Conservation (phyloP, 2,113 vertebrate genomes). For the Anoura caudifer region DNA sequence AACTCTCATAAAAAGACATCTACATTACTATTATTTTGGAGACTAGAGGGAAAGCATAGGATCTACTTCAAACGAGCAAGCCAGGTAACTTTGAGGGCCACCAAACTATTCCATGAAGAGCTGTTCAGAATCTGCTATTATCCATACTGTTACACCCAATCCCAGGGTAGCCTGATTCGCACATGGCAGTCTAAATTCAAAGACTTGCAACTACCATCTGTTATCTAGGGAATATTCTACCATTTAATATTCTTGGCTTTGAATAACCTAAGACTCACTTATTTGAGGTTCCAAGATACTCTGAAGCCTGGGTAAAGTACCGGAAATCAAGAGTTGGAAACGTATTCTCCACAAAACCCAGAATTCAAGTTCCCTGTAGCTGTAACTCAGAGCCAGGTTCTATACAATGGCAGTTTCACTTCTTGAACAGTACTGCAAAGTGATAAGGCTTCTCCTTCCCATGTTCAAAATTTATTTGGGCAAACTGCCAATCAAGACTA, state of each 20-base stretch:
- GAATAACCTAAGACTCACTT: not conserved
- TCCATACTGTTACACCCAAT: not conserved
- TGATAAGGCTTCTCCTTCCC: not conserved
- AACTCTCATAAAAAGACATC: not conserved
- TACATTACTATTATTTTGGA: not conserved
- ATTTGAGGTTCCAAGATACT: not conserved
- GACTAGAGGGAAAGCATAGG: not conserved
- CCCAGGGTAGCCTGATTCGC: not conserved
- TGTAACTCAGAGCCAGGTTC: not conserved
- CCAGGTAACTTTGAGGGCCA: not conserved
- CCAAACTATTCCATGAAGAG: not conserved
- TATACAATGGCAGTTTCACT: not conserved
- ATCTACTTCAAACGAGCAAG: slow-evolving; percentile 13
- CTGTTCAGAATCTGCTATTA: not conserved
- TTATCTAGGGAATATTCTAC: not conserved
- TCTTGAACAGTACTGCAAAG: not conserved
- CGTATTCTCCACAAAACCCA: not conserved
- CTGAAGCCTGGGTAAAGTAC: slow-evolving; percentile 16
- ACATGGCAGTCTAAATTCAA: not conserved
- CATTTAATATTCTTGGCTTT: slow-evolving; percentile 12
- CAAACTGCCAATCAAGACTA: not conserved
- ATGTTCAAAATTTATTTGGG: not conserved
- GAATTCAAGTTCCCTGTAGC: not conserved
- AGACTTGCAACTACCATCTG: not conserved
- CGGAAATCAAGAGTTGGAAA: not conserved